Base-by-base conservation (phyloP, 1,140 invertebrate species). In the Hormaphis cornu region DNA sequence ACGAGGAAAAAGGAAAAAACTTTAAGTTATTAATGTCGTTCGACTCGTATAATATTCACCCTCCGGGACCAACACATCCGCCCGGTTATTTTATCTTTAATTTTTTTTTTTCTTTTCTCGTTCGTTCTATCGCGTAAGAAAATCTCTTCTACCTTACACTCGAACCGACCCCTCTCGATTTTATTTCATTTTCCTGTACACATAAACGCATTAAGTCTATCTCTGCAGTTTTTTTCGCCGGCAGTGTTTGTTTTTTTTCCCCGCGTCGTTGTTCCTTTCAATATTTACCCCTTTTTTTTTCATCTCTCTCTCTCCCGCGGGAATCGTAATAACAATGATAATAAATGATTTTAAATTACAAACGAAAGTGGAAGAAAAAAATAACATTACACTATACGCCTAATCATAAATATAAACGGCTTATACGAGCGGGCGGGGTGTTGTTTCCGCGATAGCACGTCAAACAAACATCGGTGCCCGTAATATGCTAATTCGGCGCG, bases 321-420 rank as follows among this genome's bases (percentile, higher is more conserved):
- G 22, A 26, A 50, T 66, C 50, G 35, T 66, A 26, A 66, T 50
- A 66, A 66, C 50, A 66, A 66, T n/a, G 18, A 46, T 46, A 63
- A 63, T 63, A 66, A 58, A 66, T 50, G 24, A 66, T 66, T 66
- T 63, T 48, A 46, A 66, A 66, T 66, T 48, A 66, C 61, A 35
- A 66, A 66, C 44, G 42, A n/a, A n/a, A n/a, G n/a, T n/a, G n/a
- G n/a, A 24, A 22, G 18, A 26, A 61, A 42, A 61, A 20, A 66
- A n/a, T n/a, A n/a, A n/a, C n/a, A n/a, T n/a, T n/a, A n/a, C n/a
- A n/a, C n/a, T n/a, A n/a, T 48, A 46, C 61, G 61, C 61, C 61
- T 66, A 66, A 66, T 66, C 61, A 66, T 66, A 66, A 66, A 66
- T 66, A 66, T 66, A 33, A 66, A 66, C 61, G 61, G 61, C 61